phyloP scores from a whole-genome alignment of 2,797 vertebrate genomes.

The Sphenopsis melanotis region DNA sequence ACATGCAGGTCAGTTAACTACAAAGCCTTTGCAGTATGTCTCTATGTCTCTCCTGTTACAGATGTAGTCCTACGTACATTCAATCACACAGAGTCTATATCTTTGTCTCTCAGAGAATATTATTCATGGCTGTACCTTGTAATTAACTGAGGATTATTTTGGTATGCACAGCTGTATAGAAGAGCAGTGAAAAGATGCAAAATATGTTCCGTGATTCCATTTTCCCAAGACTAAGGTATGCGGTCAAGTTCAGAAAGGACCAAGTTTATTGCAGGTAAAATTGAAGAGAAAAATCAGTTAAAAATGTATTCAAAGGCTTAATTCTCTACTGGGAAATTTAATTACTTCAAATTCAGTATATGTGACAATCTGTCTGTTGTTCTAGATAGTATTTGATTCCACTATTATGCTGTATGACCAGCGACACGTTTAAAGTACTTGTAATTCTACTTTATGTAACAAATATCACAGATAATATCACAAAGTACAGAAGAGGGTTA shows the following conservation, averaged over 20 bases:
- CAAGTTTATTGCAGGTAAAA: slow-evolving; percentile 11
- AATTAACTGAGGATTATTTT: neutral
- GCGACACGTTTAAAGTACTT: neutral
- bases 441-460: neutral
- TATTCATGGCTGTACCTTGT: neutral
- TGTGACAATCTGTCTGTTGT: neutral
- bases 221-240: neutral
- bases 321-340: neutral
- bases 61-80: neutral
- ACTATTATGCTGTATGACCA: neutral
- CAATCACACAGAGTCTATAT: neutral
- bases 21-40: neutral
- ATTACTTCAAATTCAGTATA: neutral
- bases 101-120: neutral
- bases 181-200: neutral
- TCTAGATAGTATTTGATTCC: neutral
- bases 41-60: neutral
- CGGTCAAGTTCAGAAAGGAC: neutral
- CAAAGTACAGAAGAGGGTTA: neutral
- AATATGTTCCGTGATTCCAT: neutral
- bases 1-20: neutral
- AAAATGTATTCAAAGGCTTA: neutral
- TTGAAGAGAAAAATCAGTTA: neutral
- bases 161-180: neutral
- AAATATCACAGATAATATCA: neutral